Conservation (phyloP, 2,797 vertebrate species). For the Buceros bicornis region DNA sequence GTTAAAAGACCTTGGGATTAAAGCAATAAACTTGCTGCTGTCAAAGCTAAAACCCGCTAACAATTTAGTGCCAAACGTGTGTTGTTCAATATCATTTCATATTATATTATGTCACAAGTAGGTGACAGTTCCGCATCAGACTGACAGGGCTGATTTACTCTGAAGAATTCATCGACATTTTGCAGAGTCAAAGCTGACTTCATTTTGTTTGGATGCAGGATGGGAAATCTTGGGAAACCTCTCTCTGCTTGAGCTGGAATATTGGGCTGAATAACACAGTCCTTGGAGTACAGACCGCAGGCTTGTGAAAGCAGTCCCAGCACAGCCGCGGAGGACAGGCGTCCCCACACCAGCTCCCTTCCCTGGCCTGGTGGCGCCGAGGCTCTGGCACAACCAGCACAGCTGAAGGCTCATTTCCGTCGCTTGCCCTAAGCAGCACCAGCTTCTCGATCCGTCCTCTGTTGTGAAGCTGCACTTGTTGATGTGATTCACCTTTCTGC, state of each 20-base stretch:
- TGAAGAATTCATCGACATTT: constrained; percentile 91
- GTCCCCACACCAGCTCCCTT: neutral
- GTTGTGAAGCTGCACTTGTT: neutral
- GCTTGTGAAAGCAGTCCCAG: neutral
- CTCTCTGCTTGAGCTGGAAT: constrained; percentile 71
- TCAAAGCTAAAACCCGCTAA: constrained; percentile 94
- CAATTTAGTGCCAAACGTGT: constrained; percentile 94
- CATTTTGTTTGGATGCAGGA: constrained; percentile 84
- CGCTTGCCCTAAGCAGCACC: neutral
- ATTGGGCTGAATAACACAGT: neutral
- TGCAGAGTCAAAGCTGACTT: constrained; percentile 90
- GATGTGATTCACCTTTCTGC: neutral
- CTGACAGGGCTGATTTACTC: constrained; percentile 95
- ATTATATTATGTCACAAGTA: constrained; percentile 93
- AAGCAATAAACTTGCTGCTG: constrained; percentile 98
- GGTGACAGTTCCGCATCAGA: constrained; percentile 90
- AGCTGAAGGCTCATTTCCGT: neutral
- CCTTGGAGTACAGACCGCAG: neutral
- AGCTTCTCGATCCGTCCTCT: neutral
- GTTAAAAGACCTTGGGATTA: constrained; percentile 97
- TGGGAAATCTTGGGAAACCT: constrained; percentile 68
- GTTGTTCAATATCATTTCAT: constrained; percentile 98
- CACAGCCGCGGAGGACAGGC: neutral
- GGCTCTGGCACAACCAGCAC: neutral
- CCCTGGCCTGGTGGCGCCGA: neutral